Conservation (phyloP, 2,113 vertebrate genomes). For the Willisornis vidua region DNA sequence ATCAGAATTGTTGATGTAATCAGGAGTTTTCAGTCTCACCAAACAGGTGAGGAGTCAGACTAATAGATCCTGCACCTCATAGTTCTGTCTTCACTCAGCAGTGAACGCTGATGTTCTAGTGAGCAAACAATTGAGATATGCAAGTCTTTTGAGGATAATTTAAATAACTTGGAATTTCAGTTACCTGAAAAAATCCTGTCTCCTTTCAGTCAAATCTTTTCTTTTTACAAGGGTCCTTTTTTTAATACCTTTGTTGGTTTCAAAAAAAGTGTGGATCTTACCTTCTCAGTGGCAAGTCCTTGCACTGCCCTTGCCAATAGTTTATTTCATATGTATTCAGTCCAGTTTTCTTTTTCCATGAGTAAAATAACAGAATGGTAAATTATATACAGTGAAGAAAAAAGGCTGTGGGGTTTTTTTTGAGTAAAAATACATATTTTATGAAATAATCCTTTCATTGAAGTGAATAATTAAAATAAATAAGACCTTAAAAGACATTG, state of each 20-base stretch:
- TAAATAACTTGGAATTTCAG: neutral
- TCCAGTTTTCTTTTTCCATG: slow-evolving; percentile 69
- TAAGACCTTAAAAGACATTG: slow-evolving; percentile 58
- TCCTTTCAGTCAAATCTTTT: neutral
- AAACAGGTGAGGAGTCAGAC: neutral
- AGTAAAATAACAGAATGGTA: slow-evolving; percentile 51
- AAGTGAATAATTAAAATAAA: slow-evolving; percentile 57
- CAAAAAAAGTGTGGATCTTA: slow-evolving; percentile 48
- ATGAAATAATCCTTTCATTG: slow-evolving; percentile 42
- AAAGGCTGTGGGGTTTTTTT: neutral
- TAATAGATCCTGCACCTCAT: neutral
- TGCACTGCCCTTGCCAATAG: slow-evolving; percentile 50
- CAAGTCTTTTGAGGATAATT: neutral
- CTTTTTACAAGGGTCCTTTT: neutral
- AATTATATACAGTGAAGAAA: neutral
- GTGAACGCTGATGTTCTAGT: neutral
- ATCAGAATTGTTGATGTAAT: neutral
- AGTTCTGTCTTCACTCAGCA: neutral
- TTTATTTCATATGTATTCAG: slow-evolving; percentile 60
- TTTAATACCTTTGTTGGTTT: slow-evolving; percentile 26
- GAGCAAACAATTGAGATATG: neutral
- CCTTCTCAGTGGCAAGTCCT: slow-evolving; percentile 66
- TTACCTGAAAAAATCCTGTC: slow-evolving; percentile 40
- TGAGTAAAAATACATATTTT: slow-evolving; percentile 19
- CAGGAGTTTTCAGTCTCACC: neutral